phyloP scores from a whole-genome alignment of 1,140 invertebrate species.

The Nymphalis io region DNA sequence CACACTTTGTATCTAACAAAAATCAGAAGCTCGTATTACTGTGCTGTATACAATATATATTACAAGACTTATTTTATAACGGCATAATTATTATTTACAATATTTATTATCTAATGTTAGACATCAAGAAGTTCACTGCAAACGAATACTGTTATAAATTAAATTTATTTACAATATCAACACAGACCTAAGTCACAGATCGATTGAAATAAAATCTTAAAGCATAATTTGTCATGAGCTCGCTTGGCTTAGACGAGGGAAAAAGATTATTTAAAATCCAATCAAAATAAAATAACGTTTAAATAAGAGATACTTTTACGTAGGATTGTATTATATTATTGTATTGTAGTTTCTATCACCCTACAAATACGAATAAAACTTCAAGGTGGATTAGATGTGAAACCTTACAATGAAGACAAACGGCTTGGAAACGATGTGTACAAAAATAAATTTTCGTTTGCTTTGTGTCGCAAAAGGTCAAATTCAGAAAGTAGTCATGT shows the following conservation, averaged over 20 bases:
- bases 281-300: no score
- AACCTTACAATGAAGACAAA: background rate
- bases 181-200: slow-evolving; percentile 51
- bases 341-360: no score
- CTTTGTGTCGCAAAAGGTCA: no score
- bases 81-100: slow-evolving; percentile 31
- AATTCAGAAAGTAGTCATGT: background rate
- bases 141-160: slow-evolving; percentile 70
- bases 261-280: background rate
- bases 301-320: no score
- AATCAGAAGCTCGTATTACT: slow-evolving; percentile 2
- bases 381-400: background rate
- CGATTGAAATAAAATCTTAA: slow-evolving; percentile 54
- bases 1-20: slow-evolving; percentile 22
- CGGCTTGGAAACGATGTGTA: background rate
- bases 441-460: background rate
- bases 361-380: background rate
- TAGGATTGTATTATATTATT: no score
- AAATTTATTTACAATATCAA: slow-evolving; percentile 68
- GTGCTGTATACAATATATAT: slow-evolving; percentile 15
- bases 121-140: slow-evolving; percentile 41
- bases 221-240: slow-evolving; percentile 56
- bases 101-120: slow-evolving; percentile 27
- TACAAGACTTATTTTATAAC: slow-evolving; percentile 28
- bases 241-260: background rate